phyloP scores from a whole-genome alignment of 2,113 vertebrate genomes.

The Corythornis vintsioides region DNA sequence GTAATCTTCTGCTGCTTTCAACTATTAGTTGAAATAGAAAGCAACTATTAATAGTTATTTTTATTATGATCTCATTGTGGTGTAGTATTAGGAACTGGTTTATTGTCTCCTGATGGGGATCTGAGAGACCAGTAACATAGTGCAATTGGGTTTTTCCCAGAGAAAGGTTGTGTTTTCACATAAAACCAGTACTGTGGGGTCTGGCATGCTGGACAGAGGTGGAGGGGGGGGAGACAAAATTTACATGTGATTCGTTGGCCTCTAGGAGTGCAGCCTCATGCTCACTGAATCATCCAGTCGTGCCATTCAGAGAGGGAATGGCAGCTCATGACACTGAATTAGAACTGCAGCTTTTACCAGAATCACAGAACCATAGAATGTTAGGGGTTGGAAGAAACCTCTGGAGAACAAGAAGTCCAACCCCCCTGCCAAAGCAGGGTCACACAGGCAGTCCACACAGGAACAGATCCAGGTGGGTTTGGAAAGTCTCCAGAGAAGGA shows the following conservation, averaged over 20 bases:
- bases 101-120: background rate
- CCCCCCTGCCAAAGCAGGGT: too few species aligned
- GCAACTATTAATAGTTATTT: background rate
- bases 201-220: too few species aligned
- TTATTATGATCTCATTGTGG: background rate
- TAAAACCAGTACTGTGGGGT: background rate
- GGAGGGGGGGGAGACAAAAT: background rate
- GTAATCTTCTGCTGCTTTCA: background rate
- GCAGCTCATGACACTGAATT: background rate
- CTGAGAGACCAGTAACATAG: background rate
- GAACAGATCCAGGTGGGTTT: too few species aligned
- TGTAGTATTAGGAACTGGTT: background rate
- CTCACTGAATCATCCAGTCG: background rate
- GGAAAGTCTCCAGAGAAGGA: too few species aligned
- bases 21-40: background rate
- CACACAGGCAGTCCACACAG: too few species aligned
- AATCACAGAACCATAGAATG: background rate
- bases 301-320: background rate
- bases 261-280: rapidly evolving
- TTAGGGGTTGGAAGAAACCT: too few species aligned
- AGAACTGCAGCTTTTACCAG: background rate
- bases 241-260: background rate
- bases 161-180: background rate
- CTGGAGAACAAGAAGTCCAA: too few species aligned
- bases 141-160: background rate